phyloP scores from a whole-genome alignment of 1,140 invertebrate genomes.

The Drosophila triauraria region DNA sequence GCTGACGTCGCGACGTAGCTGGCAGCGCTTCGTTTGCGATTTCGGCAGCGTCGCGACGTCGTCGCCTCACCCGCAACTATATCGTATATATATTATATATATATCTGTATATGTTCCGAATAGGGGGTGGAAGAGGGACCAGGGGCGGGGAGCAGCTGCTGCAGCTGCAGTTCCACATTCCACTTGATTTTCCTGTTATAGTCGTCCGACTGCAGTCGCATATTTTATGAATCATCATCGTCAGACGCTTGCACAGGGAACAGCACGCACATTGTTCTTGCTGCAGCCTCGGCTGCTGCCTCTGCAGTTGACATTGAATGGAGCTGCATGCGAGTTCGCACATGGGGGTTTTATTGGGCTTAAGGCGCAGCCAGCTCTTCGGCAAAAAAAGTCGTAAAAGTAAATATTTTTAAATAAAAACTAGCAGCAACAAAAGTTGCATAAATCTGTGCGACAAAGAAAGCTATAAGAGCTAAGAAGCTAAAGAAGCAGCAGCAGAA shows the following conservation, averaged over 20 bases:
- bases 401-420: slow-evolving; percentile 63
- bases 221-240: slow-evolving; percentile 78
- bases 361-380: not conserved
- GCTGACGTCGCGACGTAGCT: slow-evolving; percentile 61
- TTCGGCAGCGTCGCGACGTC: slow-evolving; percentile 58
- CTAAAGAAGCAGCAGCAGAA: slow-evolving; percentile 13
- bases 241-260: slow-evolving; percentile 31
- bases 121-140: slow-evolving; percentile 19
- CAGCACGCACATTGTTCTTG: slow-evolving; percentile 73
- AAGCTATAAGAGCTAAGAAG: slow-evolving; percentile 46
- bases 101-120: slow-evolving; percentile 13
- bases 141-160: slow-evolving; percentile 48
- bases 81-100: slow-evolving; percentile 14
- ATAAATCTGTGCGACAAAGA: slow-evolving; percentile 76
- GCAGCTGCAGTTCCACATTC: slow-evolving; percentile 72
- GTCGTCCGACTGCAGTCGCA: slow-evolving; percentile 61
- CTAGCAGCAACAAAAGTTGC: slow-evolving; percentile 64
- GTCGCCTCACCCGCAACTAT: slow-evolving; percentile 54
- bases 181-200: slow-evolving; percentile 81
- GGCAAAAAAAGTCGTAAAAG: slow-evolving; percentile 54
- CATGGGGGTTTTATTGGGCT: slow-evolving; percentile 1
- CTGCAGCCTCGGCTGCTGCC: slow-evolving; percentile 27
- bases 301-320: slow-evolving; percentile 68
- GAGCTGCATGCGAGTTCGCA: slow-evolving; percentile 7
- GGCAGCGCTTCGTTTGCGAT: slow-evolving; percentile 62